phyloP scores from a whole-genome alignment of 2,888 invertebrate genomes.

The Mylabris sibirica region DNA sequence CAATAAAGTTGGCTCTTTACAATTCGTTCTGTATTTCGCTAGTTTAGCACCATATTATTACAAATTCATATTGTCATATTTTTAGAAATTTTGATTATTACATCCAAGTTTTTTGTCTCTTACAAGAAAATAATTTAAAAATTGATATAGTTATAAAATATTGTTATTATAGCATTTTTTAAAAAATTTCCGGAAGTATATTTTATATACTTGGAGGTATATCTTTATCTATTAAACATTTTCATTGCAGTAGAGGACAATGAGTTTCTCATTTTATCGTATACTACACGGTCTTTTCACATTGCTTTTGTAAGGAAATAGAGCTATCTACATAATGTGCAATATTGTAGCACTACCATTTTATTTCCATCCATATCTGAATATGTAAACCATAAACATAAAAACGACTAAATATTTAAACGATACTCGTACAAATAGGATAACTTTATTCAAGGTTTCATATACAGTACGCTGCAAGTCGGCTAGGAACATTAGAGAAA shows the following conservation, averaged over 20 bases:
- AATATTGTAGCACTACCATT: conserved; percentile 16
- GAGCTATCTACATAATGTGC: conserved; percentile 20
- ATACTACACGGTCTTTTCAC: conserved; percentile 31
- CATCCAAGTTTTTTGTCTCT: background rate
- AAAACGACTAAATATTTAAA: conserved; percentile 1
- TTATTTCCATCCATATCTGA: conserved; percentile 16
- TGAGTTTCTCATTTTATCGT: conserved; percentile 36
- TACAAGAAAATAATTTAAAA: background rate
- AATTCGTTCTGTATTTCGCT: conserved; percentile 37
- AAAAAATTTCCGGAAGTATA: no score
- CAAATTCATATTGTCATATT: conserved; percentile 28
- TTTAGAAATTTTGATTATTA: background rate
- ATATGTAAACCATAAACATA: conserved; percentile 11
- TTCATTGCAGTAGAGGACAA: conserved; percentile 39
- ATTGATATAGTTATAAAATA: conserved; percentile 33
- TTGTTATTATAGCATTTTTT: conserved; percentile 32
- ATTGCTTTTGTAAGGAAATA: conserved; percentile 27
- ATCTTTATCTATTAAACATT: conserved; percentile 44
- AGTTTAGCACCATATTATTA: conserved; percentile 34
- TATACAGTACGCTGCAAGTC: no score
- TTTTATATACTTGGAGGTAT: conserved; percentile 35
- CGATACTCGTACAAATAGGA: background rate
- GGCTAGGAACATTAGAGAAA: no score
- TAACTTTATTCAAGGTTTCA: background rate
- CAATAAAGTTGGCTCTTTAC: conserved; percentile 39